phyloP scores from a whole-genome alignment of 2,888 invertebrate genomes.

The Heliothis peltigera region DNA sequence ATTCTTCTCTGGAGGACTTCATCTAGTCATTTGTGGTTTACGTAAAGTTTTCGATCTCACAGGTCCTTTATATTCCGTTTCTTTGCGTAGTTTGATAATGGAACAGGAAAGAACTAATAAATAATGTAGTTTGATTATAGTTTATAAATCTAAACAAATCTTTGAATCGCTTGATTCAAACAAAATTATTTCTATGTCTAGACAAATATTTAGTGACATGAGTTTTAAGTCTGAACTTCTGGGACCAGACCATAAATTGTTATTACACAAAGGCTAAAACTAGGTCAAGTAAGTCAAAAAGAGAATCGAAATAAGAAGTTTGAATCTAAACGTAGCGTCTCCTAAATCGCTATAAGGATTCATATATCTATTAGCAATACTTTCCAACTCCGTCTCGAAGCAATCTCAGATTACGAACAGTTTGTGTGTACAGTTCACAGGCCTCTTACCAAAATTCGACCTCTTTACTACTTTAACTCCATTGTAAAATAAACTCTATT shows the following conservation, averaged over 20 bases:
- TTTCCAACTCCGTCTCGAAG: constrained; percentile 30
- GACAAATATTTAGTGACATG: too few species aligned
- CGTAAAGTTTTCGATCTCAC: background rate
- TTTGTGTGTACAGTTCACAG: constrained; percentile 48
- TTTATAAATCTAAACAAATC: too few species aligned
- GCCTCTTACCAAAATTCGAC: constrained; percentile 30
- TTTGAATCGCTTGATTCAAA: too few species aligned
- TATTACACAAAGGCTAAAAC: too few species aligned
- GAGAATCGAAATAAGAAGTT: background rate
- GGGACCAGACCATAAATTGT: too few species aligned
- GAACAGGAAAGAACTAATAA: too few species aligned
- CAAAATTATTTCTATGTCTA: too few species aligned
- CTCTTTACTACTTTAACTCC: background rate
- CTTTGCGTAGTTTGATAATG: too few species aligned
- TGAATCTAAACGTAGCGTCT: background rate
- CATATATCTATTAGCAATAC: constrained; percentile 32
- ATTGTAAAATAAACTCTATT: constrained; percentile 6
- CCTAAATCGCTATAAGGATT: constrained; percentile 12
- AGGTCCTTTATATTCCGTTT: background rate
- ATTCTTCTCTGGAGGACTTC: constrained; percentile 5
- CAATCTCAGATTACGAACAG: constrained; percentile 49
- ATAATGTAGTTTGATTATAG: too few species aligned
- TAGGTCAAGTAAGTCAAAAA: background rate
- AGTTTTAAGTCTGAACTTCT: too few species aligned
- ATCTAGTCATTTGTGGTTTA: background rate